Percentiles rank a stretch among this genome's conserved stretches.
Evolutionary conservation across 2,113 vertebrate species (phyloP).

Genomic region (Daubentonia madagascariensis): DNA sequence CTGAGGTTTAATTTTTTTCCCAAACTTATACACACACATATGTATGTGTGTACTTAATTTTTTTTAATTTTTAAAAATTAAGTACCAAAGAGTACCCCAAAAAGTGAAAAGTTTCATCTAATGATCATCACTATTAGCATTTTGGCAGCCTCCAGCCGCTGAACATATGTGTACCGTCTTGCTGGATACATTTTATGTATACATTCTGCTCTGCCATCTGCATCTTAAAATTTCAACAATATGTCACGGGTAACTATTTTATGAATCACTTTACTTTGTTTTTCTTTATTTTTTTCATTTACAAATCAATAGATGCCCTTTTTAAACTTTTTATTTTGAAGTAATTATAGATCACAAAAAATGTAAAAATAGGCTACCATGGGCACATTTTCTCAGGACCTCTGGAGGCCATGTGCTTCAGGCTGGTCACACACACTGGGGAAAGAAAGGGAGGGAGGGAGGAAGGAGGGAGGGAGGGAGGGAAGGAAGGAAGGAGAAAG

Average conservation of each 20-base stretch:
- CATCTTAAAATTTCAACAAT: not conserved
- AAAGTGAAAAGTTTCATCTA: not conserved
- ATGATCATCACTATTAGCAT: accelerated
- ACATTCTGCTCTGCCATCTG: not conserved
- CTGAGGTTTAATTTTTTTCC: not conserved
- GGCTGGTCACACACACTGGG: too few species aligned
- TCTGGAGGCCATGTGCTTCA: too few species aligned
- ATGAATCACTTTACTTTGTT: not conserved
- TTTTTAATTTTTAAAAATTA: not conserved
- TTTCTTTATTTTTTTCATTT: not conserved
- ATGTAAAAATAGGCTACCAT: not conserved
- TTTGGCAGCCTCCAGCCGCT: accelerated
- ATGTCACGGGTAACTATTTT: not conserved
- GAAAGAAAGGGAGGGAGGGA: too few species aligned
- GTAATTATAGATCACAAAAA: not conserved
- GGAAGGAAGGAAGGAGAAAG: too few species aligned
- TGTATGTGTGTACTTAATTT: not conserved
- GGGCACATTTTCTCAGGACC: too few species aligned
- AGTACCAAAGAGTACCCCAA: not conserved
- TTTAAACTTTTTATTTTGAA: not conserved
- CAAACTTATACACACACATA: not conserved
- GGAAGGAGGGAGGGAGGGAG: too few species aligned
- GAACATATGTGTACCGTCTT: not conserved
- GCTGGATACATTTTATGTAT: accelerated
- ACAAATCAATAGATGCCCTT: not conserved